These are phyloP conservation scores for Lophura nycthemera DNA, from an alignment of 2,113 vertebrate genomes.

Conservation along the genomic window DNA sequence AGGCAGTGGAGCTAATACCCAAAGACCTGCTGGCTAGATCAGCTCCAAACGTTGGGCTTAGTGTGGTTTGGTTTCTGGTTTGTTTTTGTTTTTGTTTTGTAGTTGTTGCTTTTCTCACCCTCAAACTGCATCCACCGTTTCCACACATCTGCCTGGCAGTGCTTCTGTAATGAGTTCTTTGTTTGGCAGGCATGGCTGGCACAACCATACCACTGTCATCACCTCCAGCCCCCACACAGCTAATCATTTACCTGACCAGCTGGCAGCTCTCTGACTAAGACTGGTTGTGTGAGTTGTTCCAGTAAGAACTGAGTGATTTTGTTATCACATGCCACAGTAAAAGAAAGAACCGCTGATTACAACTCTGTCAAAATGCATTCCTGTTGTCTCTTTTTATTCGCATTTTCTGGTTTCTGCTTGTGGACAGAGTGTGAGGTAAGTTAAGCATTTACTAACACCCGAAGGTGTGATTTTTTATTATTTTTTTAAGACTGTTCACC, in stretches of 20 bases:
- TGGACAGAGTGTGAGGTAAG: background rate
- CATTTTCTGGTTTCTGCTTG: background rate
- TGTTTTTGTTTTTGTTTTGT: background rate
- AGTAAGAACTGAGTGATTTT: background rate
- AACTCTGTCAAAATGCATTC: background rate
- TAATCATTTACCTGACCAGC: constrained; percentile 2
- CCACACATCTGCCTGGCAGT: background rate
- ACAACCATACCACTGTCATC: background rate
- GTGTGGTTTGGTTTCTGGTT: background rate
- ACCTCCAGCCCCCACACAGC: background rate
- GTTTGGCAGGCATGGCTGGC: background rate
- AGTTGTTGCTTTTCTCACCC: background rate
- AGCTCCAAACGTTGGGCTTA: background rate
- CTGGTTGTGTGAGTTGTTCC: background rate
- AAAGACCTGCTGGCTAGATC: background rate
- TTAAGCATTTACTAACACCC: background rate
- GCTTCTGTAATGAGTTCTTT: background rate
- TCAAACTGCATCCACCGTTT: background rate
- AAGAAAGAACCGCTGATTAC: background rate
- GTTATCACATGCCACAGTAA: background rate
- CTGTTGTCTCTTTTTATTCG: background rate
- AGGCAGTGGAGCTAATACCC: background rate
- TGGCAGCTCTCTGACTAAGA: background rate
- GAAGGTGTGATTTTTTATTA: background rate
- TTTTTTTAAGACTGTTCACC: background rate